These are phyloP conservation scores for Drosophila oshimai DNA, from an alignment of 1,140 invertebrate genomes.

Conservation along the genomic window DNA sequence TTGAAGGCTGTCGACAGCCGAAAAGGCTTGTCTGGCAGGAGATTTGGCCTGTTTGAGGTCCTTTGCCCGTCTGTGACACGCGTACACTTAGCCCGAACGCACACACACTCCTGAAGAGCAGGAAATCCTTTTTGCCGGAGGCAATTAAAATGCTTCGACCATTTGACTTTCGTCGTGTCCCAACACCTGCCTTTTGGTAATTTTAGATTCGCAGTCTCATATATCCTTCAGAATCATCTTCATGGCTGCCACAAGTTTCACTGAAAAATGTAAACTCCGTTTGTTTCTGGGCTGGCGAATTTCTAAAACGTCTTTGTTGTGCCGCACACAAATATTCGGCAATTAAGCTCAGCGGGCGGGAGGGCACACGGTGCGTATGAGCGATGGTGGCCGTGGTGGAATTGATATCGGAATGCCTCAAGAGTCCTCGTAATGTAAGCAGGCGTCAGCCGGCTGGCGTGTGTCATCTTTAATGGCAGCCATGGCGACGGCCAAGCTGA, in stretches of 20 bases:
- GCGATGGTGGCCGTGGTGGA: background rate
- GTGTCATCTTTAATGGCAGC: conserved; percentile 70
- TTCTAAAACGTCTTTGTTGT: background rate
- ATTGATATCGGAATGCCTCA: conserved; percentile 60
- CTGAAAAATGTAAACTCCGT: conserved; percentile 39
- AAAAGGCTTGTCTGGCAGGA: conserved; percentile 32
- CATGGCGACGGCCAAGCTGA: conserved; percentile 43
- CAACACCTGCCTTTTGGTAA: conserved; percentile 23
- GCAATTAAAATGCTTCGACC: conserved; percentile 63
- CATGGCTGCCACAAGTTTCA: conserved; percentile 9
- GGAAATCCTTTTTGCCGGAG: conserved; percentile 55
- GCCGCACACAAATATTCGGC: conserved; percentile 60
- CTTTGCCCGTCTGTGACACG: conserved; percentile 12
- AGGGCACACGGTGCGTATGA: conserved; percentile 45
- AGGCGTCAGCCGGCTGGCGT: conserved; percentile 73
- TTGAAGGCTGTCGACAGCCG: conserved; percentile 37
- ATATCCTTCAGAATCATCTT: conserved; percentile 1
- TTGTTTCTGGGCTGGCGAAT: background rate
- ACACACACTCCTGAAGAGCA: conserved; percentile 13
- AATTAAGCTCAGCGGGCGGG: conserved; percentile 44
- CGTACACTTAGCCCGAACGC: conserved; percentile 6
- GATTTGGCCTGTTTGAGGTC: conserved; percentile 31
- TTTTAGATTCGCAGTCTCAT: conserved; percentile 19
- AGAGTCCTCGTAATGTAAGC: conserved; percentile 58
- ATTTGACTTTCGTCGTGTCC: conserved; percentile 43